Evolutionary conservation across 2,888 invertebrate genomes (phyloP), one percentile per base, ranked within the genome.

Genomic region (Lasioglossum marginatum): DNA sequence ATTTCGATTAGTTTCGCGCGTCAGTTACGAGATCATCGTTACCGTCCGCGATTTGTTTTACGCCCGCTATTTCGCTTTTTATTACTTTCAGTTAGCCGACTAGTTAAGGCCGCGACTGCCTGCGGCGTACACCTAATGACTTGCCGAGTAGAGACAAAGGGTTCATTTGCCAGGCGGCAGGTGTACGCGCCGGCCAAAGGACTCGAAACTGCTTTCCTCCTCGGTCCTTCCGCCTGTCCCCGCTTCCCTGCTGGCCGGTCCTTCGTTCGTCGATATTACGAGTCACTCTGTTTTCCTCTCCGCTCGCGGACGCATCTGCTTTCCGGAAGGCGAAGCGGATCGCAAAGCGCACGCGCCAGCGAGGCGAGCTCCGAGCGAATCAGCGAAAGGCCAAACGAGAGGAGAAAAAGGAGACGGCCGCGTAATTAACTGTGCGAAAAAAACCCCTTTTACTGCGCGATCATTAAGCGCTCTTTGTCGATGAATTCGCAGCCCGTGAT

Each of bases 101-200:
- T 87, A 87, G 88, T 92, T 92, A 91, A 87, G 86, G 85, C 86
- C 82, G 76, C 86, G 86, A 81, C 79, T 86, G 89, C 88, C 88
- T 81, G 85, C 86, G 86, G 89, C 90, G 87, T 78, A 82, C 84
- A 87, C 90, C 91, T 93, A 92, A 92, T 92, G 93, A 93, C 92
- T 92, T 82, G 89, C 83, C 90, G 90, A 90, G 88, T 86, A 89
- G 88, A 93, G 90, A 93, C 92, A 92, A 93, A 93, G 92, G 91
- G 90, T 90, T 91, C 92, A 90, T 92, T 93, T 93, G 89, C 91
- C 88, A 85, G 75, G 85, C 87, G 87, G 90, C 92, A 93, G 93
- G 92, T 93, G 93, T 90, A 89, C 63, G 6, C 85, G 77, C 73
- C 78, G 68, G 73, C 34, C 63, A 60, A 83, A 81, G 78, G 83